These are phyloP conservation scores for Dromius quadrimaculatus DNA, from an alignment of 2,888 invertebrate genomes.

Conservation along the genomic window DNA sequence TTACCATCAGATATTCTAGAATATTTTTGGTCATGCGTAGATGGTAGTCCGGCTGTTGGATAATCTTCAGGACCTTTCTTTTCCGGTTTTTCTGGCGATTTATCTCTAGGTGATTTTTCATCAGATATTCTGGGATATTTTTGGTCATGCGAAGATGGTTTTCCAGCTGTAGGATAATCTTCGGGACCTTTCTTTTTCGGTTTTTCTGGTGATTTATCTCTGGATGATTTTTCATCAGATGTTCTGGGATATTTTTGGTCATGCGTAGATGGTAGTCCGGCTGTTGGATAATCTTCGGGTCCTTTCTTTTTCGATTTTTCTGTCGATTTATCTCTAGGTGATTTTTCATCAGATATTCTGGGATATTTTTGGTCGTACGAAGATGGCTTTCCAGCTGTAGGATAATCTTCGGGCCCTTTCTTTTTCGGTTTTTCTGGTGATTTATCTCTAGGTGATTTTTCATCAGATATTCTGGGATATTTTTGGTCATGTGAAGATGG, in stretches of 20 bases:
- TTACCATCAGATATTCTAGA: conserved; percentile 66
- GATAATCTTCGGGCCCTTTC: too few species aligned
- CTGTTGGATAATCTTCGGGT: neutral
- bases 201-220: conserved; percentile 8
- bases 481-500: too few species aligned
- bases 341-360: neutral
- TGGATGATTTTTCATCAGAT: conserved; percentile 18
- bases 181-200: conserved; percentile 54
- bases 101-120: conserved; percentile 1
- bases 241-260: conserved; percentile 53
- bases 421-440: too few species aligned
- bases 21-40: too few species aligned
- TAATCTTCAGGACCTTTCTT: conserved; percentile 15
- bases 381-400: too few species aligned
- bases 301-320: neutral
- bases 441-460: conserved; percentile 66
- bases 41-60: conserved; percentile 60
- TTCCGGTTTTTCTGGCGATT: neutral
- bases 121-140: neutral
- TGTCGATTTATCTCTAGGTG: neutral
- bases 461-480: conserved; percentile 64
- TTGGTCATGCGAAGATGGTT: neutral
- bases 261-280: neutral
- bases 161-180: conserved; percentile 22
- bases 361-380: too few species aligned